phyloP scores from a whole-genome alignment of 30 jellyfish, hydroid and myxozoan genomes.

The Catostylus mosaicus region DNA sequence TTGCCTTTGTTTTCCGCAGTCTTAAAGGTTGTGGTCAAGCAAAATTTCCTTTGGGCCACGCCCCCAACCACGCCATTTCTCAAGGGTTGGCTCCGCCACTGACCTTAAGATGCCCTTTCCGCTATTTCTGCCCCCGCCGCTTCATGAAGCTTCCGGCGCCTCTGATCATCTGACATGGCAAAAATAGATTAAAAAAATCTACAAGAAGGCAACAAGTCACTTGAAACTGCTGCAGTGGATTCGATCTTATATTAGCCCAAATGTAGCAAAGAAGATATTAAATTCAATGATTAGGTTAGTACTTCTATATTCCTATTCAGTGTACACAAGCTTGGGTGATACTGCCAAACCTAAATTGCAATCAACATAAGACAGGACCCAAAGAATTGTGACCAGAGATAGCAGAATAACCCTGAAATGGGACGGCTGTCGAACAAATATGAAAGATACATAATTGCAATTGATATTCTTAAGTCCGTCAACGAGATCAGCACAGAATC shows the following conservation, averaged over 20 bases:
- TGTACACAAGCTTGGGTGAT: constrained; percentile 61
- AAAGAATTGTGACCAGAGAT: constrained; percentile 33
- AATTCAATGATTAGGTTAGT: constrained; percentile 45
- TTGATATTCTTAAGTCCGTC: constrained; percentile 45
- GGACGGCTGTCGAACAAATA: constrained; percentile 65
- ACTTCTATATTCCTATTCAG: constrained; percentile 53
- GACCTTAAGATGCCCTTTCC: too few species aligned
- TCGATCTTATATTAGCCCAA: constrained; percentile 51
- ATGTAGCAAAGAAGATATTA: constrained; percentile 61
- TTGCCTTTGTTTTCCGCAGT: too few species aligned
- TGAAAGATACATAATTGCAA: constrained; percentile 30
- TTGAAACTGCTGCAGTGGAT: constrained; percentile 75
- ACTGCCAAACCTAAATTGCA: constrained; percentile 48
- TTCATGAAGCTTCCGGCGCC: too few species aligned
- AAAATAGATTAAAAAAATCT: too few species aligned
- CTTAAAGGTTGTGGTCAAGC: too few species aligned
- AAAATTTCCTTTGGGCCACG: too few species aligned
- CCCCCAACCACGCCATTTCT: too few species aligned
- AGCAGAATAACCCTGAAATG: constrained; percentile 52
- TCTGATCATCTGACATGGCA: too few species aligned
- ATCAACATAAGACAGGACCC: constrained; percentile 63
- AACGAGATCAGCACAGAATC: constrained; percentile 44
- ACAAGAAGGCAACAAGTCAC: constrained; percentile 69
- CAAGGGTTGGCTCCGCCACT: too few species aligned
- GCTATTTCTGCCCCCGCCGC: too few species aligned